These are phyloP conservation scores for Psittacula echo DNA, from an alignment of 2,797 vertebrate species.

Conservation along the genomic window DNA sequence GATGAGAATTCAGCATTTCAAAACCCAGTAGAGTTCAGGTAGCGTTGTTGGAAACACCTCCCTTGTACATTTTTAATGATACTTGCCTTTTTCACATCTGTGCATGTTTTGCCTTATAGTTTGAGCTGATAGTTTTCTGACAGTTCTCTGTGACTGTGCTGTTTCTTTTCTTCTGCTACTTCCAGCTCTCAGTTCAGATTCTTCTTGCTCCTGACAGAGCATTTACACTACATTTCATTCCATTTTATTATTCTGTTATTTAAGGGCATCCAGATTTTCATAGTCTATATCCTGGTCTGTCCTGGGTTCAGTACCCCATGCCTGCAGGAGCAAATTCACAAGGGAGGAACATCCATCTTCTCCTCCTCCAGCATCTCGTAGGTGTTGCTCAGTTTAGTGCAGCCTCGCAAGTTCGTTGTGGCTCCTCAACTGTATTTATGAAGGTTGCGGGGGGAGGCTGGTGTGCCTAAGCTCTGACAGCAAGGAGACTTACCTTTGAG, in stretches of 20 bases:
- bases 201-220: neutral
- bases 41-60: neutral
- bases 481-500: neutral
- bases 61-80: neutral
- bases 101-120: neutral
- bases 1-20: neutral
- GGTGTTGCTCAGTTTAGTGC: neutral
- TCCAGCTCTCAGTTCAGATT: neutral
- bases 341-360: neutral
- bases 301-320: neutral
- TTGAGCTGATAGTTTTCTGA: neutral
- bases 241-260: neutral
- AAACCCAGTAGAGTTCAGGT: neutral
- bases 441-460: neutral
- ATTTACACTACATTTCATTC: neutral
- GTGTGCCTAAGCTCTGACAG: neutral
- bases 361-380: neutral
- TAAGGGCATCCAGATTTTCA: neutral
- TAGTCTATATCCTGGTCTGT: neutral
- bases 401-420: neutral
- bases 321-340: neutral
- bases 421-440: neutral
- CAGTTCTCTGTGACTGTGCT: neutral
- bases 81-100: neutral
- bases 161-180: neutral